phyloP scores from a whole-genome alignment of 2,888 invertebrate genomes.

The Coremacera marginata region DNA sequence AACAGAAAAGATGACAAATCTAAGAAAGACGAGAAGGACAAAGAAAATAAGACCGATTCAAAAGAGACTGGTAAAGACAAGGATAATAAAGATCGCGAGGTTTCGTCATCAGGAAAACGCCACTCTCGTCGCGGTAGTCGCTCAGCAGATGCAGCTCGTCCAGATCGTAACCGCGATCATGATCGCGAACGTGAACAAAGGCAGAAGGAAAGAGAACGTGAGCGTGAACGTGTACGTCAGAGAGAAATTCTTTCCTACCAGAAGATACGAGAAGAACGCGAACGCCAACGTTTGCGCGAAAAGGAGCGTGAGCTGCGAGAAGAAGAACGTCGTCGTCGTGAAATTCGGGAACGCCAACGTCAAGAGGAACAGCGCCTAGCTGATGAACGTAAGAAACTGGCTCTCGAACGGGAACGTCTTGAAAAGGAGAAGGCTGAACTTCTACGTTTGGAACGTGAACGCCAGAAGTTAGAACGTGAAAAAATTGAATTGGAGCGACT shows the following conservation, averaged over 20 bases:
- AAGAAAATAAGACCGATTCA: constrained; percentile 44
- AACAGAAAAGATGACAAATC: constrained; percentile 35
- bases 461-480: constrained; percentile 82
- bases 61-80: constrained; percentile 43
- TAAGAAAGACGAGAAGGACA: constrained; percentile 42
- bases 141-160: constrained; percentile 34
- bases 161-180: constrained; percentile 47
- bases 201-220: constrained; percentile 52
- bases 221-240: constrained; percentile 65
- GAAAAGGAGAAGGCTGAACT: constrained; percentile 91
- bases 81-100: constrained; percentile 47
- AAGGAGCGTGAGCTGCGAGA: constrained; percentile 85
- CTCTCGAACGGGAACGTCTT: constrained; percentile 86
- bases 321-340: constrained; percentile 82
- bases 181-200: constrained; percentile 59
- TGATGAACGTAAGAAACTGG: constrained; percentile 83
- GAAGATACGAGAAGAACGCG: constrained; percentile 84
- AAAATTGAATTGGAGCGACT: constrained; percentile 83
- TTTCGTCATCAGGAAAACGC: constrained; percentile 46
- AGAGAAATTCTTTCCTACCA: constrained; percentile 82
- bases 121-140: constrained; percentile 36
- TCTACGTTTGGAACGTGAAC: constrained; percentile 84
- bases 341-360: constrained; percentile 85
- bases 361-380: constrained; percentile 87
- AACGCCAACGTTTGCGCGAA: constrained; percentile 83